Percentiles rank a stretch among this genome's conserved stretches.
Evolutionary conservation across 2,888 invertebrate genomes (phyloP).

Genomic region (Drosophila neotestacea): DNA sequence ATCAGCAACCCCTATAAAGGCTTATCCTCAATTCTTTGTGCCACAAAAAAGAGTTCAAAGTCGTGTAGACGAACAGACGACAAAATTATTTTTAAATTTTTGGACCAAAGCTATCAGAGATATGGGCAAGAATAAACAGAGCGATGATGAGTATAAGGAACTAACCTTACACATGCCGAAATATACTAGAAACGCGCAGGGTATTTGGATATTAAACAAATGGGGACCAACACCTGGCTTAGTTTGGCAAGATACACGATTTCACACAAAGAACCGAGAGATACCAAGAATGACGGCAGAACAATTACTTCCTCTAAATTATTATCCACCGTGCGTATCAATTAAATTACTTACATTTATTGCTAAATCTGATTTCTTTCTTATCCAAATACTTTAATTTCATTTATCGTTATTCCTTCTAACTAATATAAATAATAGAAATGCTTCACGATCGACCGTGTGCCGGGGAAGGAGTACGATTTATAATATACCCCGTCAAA

Average conservation of each 20-base stretch:
- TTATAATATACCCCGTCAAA: not conserved
- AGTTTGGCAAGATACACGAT: constrained; percentile 15
- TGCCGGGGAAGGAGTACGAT: not conserved
- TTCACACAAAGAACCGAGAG: not conserved
- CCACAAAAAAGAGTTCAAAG: not conserved
- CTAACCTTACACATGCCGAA: not conserved
- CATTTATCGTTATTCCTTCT: no score
- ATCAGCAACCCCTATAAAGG: not conserved
- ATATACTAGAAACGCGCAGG: not conserved
- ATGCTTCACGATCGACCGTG: not conserved
- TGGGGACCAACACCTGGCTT: not conserved
- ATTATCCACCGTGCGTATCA: constrained; percentile 2
- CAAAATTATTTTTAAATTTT: not conserved
- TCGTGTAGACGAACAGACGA: not conserved
- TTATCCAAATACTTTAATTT: no score
- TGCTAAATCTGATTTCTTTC: no score
- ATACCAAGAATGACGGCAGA: not conserved
- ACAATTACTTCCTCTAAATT: not conserved
- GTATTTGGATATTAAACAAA: not conserved
- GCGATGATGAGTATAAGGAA: not conserved
- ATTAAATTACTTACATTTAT: no score
- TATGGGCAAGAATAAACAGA: not conserved
- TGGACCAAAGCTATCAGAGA: not conserved
- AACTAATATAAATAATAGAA: not conserved
- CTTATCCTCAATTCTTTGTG: not conserved